Conservation (phyloP, 2,797 vertebrate genomes). For the Siniperca undulata region DNA sequence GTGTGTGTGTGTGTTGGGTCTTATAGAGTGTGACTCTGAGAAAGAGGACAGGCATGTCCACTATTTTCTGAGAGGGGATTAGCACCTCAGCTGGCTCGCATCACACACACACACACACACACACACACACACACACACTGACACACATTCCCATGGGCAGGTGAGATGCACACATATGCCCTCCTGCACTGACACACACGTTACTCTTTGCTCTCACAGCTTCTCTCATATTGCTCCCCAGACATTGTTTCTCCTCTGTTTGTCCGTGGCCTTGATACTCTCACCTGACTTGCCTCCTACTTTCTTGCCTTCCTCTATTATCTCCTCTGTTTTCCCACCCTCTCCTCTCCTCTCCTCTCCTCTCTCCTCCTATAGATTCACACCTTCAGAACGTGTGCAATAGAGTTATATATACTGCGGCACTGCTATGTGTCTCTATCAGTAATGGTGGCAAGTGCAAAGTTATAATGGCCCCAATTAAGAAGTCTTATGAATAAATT, state of each 20-base stretch:
- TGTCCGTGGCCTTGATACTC: conserved; percentile 42
- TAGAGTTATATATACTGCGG: not conserved
- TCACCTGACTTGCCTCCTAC: conserved; percentile 19
- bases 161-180: conserved; percentile 21
- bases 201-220: conserved; percentile 37
- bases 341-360: not conserved
- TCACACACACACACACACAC: conserved; percentile 35
- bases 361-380: conserved; percentile 25
- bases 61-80: conserved; percentile 66
- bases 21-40: conserved; percentile 72
- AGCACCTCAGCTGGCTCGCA: conserved; percentile 56
- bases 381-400: conserved; percentile 9
- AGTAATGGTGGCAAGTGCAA: too few species aligned
- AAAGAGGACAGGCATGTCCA: conserved; percentile 59
- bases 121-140: conserved; percentile 11
- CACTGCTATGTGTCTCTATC: not conserved
- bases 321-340: not conserved
- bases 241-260: conserved; percentile 49
- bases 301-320: not conserved
- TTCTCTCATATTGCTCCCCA: conserved; percentile 17
- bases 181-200: conserved; percentile 35
- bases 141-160: conserved; percentile 46
- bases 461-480: not conserved
- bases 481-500: too few species aligned
- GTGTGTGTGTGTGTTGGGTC: conserved; percentile 32